Base-by-base conservation (phyloP, 2,797 vertebrate genomes). In the Karalla daura region DNA sequence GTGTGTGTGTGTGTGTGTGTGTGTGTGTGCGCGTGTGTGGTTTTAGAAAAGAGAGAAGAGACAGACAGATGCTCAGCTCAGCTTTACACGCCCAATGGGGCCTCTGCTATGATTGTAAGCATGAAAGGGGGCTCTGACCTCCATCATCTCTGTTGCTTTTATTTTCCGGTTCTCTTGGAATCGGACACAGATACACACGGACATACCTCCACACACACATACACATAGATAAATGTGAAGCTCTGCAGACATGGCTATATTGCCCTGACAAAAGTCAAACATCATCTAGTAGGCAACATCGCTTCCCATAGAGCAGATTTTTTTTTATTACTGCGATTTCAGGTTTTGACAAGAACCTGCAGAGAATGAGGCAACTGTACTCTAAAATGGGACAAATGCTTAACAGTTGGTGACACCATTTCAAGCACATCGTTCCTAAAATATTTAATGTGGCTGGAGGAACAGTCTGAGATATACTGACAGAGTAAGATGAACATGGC, bases 41-140 rank as follows among this genome's bases (percentile, higher is more conserved):
- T 35, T 59, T 85, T 88, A 90, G 88, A 92, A 89, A 85, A 63
- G 82, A 74, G 86, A 94, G 88, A 90, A 63, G 86, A 95, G 91
- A 93, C 88, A 91, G 92, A 89, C 85, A 89, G 89, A 88, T 91
- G 90, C 89, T 90, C 78, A 70, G 85, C 86, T 87, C 72, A 86
- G 85, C 85, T 88, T 90, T 90, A 91, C 91, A 91, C 76, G 81
- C 89, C 89, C 89, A 92, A 76, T 90, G 90, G 89, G 90, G 85
- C 87, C 81, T 86, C 76, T 51, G 84, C 86, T 88, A 88, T 88
- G 89, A 92, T 90, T 90, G 91, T 91, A 85, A 90, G 86, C 89
- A 91, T 93, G 89, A 91, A 91, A 91, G 85, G 83, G 88, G 89
- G 85, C 88, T 89, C 86, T 91, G 89, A 92, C 91, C 92, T 90